phyloP scores from a whole-genome alignment of 35 echinoderm and acorn worm species.

The Heliocidaris erythrogramma region DNA sequence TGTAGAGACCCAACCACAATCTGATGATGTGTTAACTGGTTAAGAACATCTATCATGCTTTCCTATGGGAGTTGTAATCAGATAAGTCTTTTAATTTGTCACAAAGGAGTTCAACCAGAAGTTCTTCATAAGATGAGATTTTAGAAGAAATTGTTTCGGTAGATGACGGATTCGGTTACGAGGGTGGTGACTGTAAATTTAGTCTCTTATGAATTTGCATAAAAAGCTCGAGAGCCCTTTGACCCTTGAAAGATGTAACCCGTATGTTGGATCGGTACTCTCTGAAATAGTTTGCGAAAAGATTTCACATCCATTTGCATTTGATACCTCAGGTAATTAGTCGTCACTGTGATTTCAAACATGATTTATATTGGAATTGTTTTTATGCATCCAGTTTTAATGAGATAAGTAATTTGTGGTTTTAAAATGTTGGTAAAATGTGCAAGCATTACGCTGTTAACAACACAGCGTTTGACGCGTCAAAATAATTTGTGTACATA shows the following conservation, averaged over 20 bases:
- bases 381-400: neutral
- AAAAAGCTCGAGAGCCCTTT: neutral
- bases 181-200: neutral
- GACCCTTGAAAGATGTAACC: conserved; percentile 28
- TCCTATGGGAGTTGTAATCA: neutral
- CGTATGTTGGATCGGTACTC: conserved; percentile 28
- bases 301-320: conserved; percentile 18
- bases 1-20: conserved; percentile 16
- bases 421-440: neutral
- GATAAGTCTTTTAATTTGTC: neutral
- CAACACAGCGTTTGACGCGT: neutral
- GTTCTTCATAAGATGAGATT: neutral
- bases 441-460: neutral
- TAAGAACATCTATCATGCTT: neutral
- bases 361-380: neutral
- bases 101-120: neutral
- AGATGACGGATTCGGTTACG: neutral
- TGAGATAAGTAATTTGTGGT: conserved; percentile 29
- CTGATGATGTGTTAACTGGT: neutral
- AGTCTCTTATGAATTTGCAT: neutral
- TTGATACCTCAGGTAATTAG: conserved; percentile 42
- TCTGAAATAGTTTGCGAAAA: conserved; percentile 32
- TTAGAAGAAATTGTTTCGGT: conserved; percentile 1
- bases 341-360: conserved; percentile 13
- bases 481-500: neutral